Base-by-base conservation (phyloP, 2,888 invertebrate genomes). In the Lysandra coridon region DNA sequence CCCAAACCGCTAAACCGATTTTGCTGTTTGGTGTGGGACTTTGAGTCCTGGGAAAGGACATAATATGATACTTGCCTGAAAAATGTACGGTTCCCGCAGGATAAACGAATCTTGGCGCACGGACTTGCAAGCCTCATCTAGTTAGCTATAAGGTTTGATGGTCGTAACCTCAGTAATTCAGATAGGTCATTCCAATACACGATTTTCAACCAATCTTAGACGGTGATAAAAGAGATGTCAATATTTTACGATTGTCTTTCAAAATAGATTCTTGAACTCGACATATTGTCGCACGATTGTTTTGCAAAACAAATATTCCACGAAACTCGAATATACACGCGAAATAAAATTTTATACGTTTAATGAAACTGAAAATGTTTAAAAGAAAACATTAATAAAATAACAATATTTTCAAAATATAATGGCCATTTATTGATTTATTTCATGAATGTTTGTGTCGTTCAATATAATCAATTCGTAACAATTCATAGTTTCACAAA, bases 341-440 rank as follows among this genome's bases (percentile, higher is more conserved):
- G 12, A 69, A 69, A 69, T 69, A 33, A 69, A 69, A 33, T 69
- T 69, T 69, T 69, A 69, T 69, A 3, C 14, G 12, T 69, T 69
- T 33, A 5, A 69, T 69, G 37, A 69, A 69, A 69, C 14, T 69
- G 33, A 33, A 4, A 69, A 69, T 37, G 37, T 4, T 33, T 14
- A 69, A 33, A 60, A 0, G 0, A 14, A 62, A 69, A 33, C 1
- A 33, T 37, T 69, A 0, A 5, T 5, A 37, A 17, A 4, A 37
- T 69, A 69, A 17, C 69, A 14, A 69, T 17, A 69, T 5, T 23
- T 23, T 23, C 69, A 14, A 33, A 69, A 23, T 23, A 23, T 69
- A 14, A 2, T 37, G 33, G 3, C 14, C 4, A 14, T 69, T 37
- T 0, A 37, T 37, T 37, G 37, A 37, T 37, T 37, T 37, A 37